Evolutionary conservation across 1,140 invertebrate species (phyloP), one percentile per base, ranked within the genome.

Genomic region (Trachymyrmex cornetzi): DNA sequence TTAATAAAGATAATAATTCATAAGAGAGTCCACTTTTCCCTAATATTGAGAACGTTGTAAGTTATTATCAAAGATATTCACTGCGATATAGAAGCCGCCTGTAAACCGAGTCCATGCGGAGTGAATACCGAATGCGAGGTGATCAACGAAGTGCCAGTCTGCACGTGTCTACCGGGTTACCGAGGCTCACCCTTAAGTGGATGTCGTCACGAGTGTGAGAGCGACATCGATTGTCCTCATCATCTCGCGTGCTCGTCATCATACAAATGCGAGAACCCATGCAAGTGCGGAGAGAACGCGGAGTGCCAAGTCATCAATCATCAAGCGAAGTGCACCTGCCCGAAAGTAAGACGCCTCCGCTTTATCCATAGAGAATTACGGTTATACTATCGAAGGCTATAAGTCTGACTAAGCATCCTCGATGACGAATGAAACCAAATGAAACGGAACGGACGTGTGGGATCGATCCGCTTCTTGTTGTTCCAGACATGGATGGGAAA

Each of bases 101-200:
- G 98, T 91, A 96, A 97, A 91, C 97, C 97, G 2, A 97, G 96
- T 77, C 97, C 97, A 0, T 98, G 98, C 82, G 98, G 98, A 44
- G 87, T 93, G 34, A 98, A 98, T 93, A 98, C 97, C 1, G 97
- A 97, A 72, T 98, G 98, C 93, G 97, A 97, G 91, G 97, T 98
- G 19, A 95, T 97, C 3, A 97, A 97, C 90, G 96, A 96, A 61
- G 96, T 97, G 34, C 97, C 98, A 6, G 97, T 97, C 16, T 98
- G 98, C 91, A 97, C 96, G 34, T 98, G 98, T 90, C 90, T 97
- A 7, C 96, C 97, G 19, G 97, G 97, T 86, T 98, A 96, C 91
- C 94, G 96, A 92, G 98, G 98, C 9, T 97, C 97, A 85, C 97
- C 98, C 7, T 93, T 98, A 12, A 93, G 95, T 63, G 97, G 97